phyloP scores from a whole-genome alignment of 2,888 invertebrate genomes.

The Heteromyza rotundicornis region DNA sequence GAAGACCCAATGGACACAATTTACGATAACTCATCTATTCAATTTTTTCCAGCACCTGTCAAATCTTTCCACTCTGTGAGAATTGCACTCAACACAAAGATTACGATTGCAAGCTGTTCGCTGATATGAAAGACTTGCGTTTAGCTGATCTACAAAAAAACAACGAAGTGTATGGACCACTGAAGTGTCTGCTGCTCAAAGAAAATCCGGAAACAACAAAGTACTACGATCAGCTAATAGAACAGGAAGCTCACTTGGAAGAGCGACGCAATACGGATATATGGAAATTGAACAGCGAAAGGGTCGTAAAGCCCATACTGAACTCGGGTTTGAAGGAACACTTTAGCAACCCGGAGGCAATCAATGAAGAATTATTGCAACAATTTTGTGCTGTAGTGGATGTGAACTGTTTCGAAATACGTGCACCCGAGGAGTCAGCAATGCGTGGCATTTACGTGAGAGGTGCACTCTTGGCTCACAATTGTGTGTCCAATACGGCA shows the following conservation, averaged over 20 bases:
- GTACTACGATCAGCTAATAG: constrained; percentile 65
- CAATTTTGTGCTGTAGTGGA: constrained; percentile 76
- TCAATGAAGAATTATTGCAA: constrained; percentile 66
- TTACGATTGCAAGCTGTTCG: constrained; percentile 65
- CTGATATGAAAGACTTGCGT: constrained; percentile 49
- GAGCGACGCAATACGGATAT: constrained; percentile 65
- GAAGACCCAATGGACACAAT: too few relatives aligned
- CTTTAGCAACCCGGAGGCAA: constrained; percentile 51
- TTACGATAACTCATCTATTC: too few relatives aligned
- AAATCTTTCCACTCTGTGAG: constrained; percentile 65
- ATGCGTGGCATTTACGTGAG: constrained; percentile 75
- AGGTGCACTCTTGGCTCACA: constrained; percentile 76
- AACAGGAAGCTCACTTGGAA: constrained; percentile 68
- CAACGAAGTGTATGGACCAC: constrained; percentile 50
- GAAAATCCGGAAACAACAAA: constrained; percentile 55
- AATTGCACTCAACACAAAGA: constrained; percentile 62
- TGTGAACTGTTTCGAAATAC: constrained; percentile 79
- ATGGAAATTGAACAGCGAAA: constrained; percentile 66
- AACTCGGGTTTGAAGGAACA: constrained; percentile 37
- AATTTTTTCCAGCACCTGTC: constrained; percentile 61
- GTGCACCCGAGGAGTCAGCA: constrained; percentile 60
- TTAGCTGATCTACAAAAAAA: constrained; percentile 49
- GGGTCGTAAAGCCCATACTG: constrained; percentile 58
- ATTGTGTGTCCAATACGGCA: constrained; percentile 76
- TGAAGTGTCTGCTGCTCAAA: constrained; percentile 64